Base-by-base conservation (phyloP, 2,797 vertebrate species). In the Cynopterus sphinx region DNA sequence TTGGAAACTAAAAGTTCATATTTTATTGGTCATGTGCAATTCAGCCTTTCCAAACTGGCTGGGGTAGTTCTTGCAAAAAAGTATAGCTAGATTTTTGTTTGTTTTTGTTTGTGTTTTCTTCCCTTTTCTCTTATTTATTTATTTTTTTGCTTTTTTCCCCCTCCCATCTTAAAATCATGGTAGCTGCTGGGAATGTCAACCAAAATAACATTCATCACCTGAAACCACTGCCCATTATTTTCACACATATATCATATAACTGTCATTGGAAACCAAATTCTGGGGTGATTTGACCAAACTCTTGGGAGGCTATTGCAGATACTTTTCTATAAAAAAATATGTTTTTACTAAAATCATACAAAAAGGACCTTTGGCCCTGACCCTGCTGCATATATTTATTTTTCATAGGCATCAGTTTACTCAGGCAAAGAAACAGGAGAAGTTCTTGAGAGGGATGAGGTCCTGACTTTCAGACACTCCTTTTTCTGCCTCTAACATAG, bases 231-330 rank as follows among this genome's bases (percentile, higher is more conserved):
- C 43, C 92, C 88, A 78, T 97, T 96, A 94, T 96, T 97, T 97
- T 97, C 96, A 97, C 96, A 97, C 96, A 95, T 97, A 95, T 94
- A 98, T 98, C 97, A 71, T 86, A 39, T 97, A 97, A 87, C 97
- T 87, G 96, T 94, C 97, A 95, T 55, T 96, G 96, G 90, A 98
- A 94, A 97, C 97, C 94, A 95, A 89, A 95, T 89, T 97, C 95
- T 96, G 86, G 49, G 43, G 94, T 96, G 92, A 97, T 96, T 97
- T 96, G 95, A 96, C 93, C 90, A 96, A 97, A 92, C 95, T 96
- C 96, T 95, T 87, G 94, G 95, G 96, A 97, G 74, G 9, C 59
- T 74, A 89, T 79, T 89, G 74, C 70, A 96, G 95, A 94, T 90
- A 85, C 59, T 82, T 96, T 95, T 67, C 91, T 95, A 81, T 79